phyloP scores from a whole-genome alignment of 1,140 invertebrate species.

The Drosophila tropicalis region DNA sequence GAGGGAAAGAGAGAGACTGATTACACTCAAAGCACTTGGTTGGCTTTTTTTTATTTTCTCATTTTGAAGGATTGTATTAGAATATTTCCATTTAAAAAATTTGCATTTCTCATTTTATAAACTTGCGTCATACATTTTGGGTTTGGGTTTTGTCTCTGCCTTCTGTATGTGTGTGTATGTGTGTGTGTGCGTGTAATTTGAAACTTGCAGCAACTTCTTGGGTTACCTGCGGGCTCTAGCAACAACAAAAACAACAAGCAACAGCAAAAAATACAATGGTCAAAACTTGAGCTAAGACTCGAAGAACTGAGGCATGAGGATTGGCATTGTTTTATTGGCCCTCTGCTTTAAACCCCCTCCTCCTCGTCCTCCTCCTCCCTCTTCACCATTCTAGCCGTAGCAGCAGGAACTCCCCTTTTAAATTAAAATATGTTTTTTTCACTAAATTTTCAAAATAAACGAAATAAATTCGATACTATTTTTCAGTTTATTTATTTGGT shows the following conservation, averaged over 20 bases:
- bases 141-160: conserved; percentile 5
- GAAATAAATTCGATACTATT: conserved; percentile 5
- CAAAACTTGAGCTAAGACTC: conserved; percentile 28
- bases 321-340: neutral
- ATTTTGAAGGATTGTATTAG: conserved; percentile 3
- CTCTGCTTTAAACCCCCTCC: neutral
- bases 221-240: conserved; percentile 62
- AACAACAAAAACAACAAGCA: conserved; percentile 2
- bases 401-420: too few relatives aligned
- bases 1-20: neutral
- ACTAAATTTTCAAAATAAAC: neutral
- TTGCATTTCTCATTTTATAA: conserved; percentile 21
- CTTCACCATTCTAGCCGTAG: too few relatives aligned
- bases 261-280: conserved; percentile 40
- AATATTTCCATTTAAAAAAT: neutral
- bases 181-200: conserved; percentile 62
- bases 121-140: conserved; percentile 64
- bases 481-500: neutral
- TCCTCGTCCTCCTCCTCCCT: too few relatives aligned
- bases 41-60: neutral
- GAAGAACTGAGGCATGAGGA: neutral
- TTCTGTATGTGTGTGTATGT: neutral
- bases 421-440: too few relatives aligned
- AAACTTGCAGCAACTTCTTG: conserved; percentile 66
- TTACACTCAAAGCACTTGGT: neutral